A percentile compares a stretch with the other conserved stretches of the same genome.
phyloP scores from a whole-genome alignment of 2,888 invertebrate genomes.

The Operophtera brumata region DNA sequence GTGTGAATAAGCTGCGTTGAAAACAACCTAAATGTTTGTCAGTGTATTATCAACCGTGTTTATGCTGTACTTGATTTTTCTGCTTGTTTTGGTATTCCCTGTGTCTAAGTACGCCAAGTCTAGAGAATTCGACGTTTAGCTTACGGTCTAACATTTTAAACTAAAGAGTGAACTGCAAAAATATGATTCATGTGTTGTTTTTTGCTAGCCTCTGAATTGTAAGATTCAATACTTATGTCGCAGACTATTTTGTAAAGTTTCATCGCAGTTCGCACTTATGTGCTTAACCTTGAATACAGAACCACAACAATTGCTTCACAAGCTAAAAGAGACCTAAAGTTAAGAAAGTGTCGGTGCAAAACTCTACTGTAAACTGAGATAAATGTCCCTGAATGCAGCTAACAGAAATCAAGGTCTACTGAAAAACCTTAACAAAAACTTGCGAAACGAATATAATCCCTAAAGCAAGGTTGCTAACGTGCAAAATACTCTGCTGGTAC shows the following conservation, averaged over 20 bases:
- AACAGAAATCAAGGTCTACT: not conserved
- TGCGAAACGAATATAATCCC: conserved; percentile 1
- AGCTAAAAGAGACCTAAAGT: conserved; percentile 2
- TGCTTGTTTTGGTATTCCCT: conserved; percentile 66
- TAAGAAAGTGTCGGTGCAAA: not conserved
- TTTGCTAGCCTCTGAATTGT: no score
- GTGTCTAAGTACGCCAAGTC: conserved; percentile 62
- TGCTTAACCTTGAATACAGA: not conserved
- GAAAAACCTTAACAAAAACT: conserved; percentile 4
- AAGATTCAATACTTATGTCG: no score
- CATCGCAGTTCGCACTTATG: no score
- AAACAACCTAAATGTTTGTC: conserved; percentile 47
- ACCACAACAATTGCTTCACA: not conserved
- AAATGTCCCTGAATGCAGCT: not conserved
- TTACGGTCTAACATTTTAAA: not conserved
- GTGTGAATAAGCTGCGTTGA: not conserved
- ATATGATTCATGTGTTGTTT: no score
- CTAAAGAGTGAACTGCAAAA: no score
- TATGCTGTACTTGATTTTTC: conserved; percentile 63
- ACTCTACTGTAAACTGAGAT: not conserved
- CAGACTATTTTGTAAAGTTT: no score
- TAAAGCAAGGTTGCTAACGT: not conserved
- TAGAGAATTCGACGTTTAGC: conserved; percentile 16
- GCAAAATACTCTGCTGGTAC: not conserved
- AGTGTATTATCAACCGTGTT: conserved; percentile 60